phyloP scores from a whole-genome alignment of 2,888 invertebrate genomes.

The Carabus problematicus region DNA sequence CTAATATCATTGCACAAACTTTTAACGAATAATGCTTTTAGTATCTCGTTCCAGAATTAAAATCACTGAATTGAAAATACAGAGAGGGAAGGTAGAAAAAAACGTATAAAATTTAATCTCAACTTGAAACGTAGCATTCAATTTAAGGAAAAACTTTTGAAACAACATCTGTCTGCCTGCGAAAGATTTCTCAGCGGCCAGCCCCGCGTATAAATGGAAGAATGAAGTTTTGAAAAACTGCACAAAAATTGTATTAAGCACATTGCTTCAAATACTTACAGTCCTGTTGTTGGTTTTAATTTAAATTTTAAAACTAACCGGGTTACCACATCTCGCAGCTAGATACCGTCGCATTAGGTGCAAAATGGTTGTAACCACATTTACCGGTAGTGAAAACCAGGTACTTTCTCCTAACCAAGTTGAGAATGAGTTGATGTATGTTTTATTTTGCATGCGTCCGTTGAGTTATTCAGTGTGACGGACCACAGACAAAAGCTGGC shows the following conservation, averaged over 20 bases:
- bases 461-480: too few relatives aligned
- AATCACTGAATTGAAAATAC: slow-evolving; percentile 31
- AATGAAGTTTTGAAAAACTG: slow-evolving; percentile 36
- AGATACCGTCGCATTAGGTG: slow-evolving; percentile 8
- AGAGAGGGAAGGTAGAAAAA: slow-evolving; percentile 4
- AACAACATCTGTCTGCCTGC: slow-evolving; percentile 33
- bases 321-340: background rate
- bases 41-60: slow-evolving; percentile 32
- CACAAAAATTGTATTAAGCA: slow-evolving; percentile 39
- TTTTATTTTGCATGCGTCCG: too few relatives aligned
- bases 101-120: slow-evolving; percentile 34
- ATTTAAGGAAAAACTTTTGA: slow-evolving; percentile 34
- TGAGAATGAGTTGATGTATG: too few relatives aligned
- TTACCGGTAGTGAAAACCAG: background rate
- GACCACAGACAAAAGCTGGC: too few relatives aligned
- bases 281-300: slow-evolving; percentile 20
- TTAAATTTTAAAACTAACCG: slow-evolving; percentile 19
- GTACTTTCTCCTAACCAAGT: too few relatives aligned
- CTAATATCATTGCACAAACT: slow-evolving; percentile 17
- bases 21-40: slow-evolving; percentile 18
- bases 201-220: slow-evolving; percentile 28
- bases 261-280: slow-evolving; percentile 36
- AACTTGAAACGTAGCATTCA: slow-evolving; percentile 40
- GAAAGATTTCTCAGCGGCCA: slow-evolving; percentile 34
- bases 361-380: background rate